phyloP scores from a whole-genome alignment of 2,797 vertebrate genomes.

The Urosaurus nigricauda region DNA sequence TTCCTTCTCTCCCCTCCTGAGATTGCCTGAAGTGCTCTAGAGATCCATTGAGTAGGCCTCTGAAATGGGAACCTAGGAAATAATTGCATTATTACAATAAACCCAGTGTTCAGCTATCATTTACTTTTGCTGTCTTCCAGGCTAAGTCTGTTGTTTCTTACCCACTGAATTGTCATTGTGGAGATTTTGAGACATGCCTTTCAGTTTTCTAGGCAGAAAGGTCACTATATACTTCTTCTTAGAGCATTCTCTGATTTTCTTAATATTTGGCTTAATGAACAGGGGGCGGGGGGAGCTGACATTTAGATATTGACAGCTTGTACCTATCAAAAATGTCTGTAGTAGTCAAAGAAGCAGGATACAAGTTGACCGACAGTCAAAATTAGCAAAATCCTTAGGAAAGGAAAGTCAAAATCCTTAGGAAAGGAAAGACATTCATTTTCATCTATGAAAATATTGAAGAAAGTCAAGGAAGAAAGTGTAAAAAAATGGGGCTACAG shows the following conservation, averaged over 20 bases:
- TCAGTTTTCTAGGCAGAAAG: slow-evolving; percentile 16
- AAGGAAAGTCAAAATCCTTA: too few relatives aligned
- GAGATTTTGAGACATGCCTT: background rate
- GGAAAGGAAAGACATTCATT: background rate
- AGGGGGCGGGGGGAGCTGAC: accelerated
- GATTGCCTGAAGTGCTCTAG: too few relatives aligned
- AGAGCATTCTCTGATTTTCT: background rate
- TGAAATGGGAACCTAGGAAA: background rate
- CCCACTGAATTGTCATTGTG: background rate
- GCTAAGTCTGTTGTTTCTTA: background rate
- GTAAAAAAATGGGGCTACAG: too few relatives aligned
- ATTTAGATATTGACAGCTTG: slow-evolving; percentile 2
- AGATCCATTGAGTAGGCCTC: background rate
- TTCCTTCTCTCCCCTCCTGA: background rate
- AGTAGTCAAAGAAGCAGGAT: background rate
- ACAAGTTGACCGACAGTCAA: background rate
- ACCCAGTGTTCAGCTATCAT: background rate
- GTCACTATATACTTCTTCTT: slow-evolving; percentile 1
- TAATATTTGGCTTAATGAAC: background rate
- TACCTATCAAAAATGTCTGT: background rate
- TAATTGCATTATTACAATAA: background rate
- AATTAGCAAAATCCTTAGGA: too few relatives aligned
- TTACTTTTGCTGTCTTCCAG: background rate
- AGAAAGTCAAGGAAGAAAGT: too few relatives aligned
- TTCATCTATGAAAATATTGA: too few relatives aligned